Evolutionary conservation across 2,113 vertebrate genomes (phyloP).

Genomic region (Kryptolebias marmoratus): DNA sequence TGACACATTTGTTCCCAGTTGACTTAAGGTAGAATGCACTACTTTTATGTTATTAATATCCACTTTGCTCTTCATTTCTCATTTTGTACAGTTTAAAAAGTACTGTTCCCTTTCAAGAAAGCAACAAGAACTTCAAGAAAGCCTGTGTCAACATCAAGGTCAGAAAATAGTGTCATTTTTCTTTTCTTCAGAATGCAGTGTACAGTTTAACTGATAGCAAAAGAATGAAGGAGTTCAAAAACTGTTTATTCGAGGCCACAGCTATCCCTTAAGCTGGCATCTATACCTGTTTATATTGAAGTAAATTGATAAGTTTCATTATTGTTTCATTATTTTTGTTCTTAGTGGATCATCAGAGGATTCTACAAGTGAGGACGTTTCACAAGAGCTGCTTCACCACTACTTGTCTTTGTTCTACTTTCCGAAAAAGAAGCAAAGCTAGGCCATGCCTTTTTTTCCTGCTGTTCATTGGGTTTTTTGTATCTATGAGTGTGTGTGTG

Average conservation of each 20-base stretch:
- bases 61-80: slow-evolving; percentile 7
- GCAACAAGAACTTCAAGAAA: background rate
- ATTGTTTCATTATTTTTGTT: background rate
- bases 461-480: slow-evolving; percentile 15
- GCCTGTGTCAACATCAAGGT: background rate
- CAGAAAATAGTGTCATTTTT: background rate
- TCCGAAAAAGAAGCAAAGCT: slow-evolving; percentile 41
- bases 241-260: background rate
- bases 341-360: background rate
- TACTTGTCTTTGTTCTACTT: slow-evolving; percentile 48
- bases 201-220: background rate
- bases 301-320: background rate
- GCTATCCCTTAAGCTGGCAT: background rate
- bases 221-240: background rate
- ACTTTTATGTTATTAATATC: slow-evolving; percentile 6
- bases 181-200: background rate
- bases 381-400: slow-evolving; percentile 16
- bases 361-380: background rate
- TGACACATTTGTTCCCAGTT: slow-evolving; percentile 16
- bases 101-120: slow-evolving; percentile 1
- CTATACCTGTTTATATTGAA: too few relatives aligned
- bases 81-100: slow-evolving; percentile 4
- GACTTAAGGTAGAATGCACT: slow-evolving; percentile 15
- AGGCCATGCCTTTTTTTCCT: slow-evolving; percentile 26
- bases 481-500: background rate